Base-by-base conservation (phyloP, 2,797 vertebrate genomes). In the Hemitrygon akajei region DNA sequence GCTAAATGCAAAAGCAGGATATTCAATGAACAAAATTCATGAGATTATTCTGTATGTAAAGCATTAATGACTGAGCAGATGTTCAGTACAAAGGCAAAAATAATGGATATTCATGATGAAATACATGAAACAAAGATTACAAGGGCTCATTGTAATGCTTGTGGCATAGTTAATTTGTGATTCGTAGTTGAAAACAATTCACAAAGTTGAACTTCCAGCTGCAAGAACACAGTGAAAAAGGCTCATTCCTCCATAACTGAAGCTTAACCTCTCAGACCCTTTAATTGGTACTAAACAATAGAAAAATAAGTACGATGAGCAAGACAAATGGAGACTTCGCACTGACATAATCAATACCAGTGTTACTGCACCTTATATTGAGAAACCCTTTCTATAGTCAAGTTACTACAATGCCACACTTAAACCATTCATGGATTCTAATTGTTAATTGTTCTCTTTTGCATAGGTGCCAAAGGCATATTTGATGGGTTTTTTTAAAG, bases 31-130 rank as follows among this genome's bases (percentile, higher is more conserved):
- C 73, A n/a, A 76, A 56, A 76, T 22, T 76, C 37, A 4, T 30
- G 56, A 92, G 27, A 56, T 14, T 4, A 56, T 76, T 2, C 47
- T 47, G 47, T 47, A 25, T 25, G 20, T 58, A 76, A 89, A 56
- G 25, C 37, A 37, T 92, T n/a, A 92, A 37, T 14, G 63, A 93
- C 10, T 56, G 69, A 58, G 40, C 91, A 76, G 91, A 93, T 93
- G 91, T 75, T 76, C 47, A 93, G 73, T 58, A 58, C 47, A 37
- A 30, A 14, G 47, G 2, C 47, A 40, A 30, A 86, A 60, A 16
- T 58, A n/a, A 30, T 58, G 91, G 3, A 75, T 25, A 93, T 47
- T 56, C 1, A 75, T 75, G 91, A 25, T n/a, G 47, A 93, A 76
- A 58, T 93, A 56, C 1, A 22, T 56, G 7, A 47, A 37, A 93